Base-by-base conservation (phyloP, 2,888 invertebrate genomes). In the Alsophila aescularia region DNA sequence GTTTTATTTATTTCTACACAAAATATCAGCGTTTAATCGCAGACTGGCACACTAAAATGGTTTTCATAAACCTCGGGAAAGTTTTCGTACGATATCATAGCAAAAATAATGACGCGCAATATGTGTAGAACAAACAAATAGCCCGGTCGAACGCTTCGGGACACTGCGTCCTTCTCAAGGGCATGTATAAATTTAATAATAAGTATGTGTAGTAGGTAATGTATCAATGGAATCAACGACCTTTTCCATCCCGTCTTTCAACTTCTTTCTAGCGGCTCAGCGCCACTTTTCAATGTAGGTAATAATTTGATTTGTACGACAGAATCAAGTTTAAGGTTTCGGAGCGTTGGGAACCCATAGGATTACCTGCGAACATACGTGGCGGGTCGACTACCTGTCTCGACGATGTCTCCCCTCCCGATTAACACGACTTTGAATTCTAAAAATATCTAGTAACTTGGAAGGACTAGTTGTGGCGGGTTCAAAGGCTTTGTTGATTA, bases 131-230 rank as follows among this genome's bases (percentile, higher is more conserved):
- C 53, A 15, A 64, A 63, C 67, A 59, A 64, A 69, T 65, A 69
- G 64, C 58, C 62, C 70, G 73, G 74, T 70, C 73, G 71, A 73
- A 71, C 66, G 67, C 69, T 72, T 57, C 68, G 69, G 68, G 67
- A 60, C 68, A 62, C 62, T 45, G 64, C 70, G 86, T 79, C 87
- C 85, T 86, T 80, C 66, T 74, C 83, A 87, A 87, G 87, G 87
- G 81, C 84, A 77, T 70, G 79, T 77, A 75, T 76, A 78, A 79
- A 24, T n/a, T n/a, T 24, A 24, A 79, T 74, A 79, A 77, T 73
- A 73, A 67, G 73, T 65, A 67, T 70, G 66, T 65, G 66, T 61
- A 49, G 60, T 59, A 21, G 45, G 24, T 16, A 43, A 32, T 48
- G 37, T 54, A 42, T 16, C 67, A 72, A 68, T 72, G 69, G 68